phyloP scores from a whole-genome alignment of 2,797 vertebrate genomes.

The Rousettus madagascariensis region DNA sequence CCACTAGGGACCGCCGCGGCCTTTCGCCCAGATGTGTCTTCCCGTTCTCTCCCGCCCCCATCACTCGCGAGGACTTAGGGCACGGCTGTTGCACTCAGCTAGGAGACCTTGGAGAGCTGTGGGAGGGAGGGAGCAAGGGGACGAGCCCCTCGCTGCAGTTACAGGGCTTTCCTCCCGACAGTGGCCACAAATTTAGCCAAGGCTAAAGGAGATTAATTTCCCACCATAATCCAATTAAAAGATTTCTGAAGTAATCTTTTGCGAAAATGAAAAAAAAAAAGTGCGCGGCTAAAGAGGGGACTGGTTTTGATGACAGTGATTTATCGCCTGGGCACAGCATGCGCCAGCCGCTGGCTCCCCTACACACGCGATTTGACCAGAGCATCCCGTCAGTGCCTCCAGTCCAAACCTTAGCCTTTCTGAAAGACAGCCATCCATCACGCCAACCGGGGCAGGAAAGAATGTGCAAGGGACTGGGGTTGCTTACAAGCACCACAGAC shows the following conservation, averaged over 20 bases:
- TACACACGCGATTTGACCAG: conserved; percentile 30
- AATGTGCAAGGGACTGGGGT: conserved; percentile 38
- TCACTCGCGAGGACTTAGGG: neutral
- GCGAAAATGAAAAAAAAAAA: conserved; percentile 19
- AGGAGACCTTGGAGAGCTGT: neutral
- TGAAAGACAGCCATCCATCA: conserved; percentile 10
- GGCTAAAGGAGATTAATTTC: conserved; percentile 85
- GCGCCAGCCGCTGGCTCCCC: neutral
- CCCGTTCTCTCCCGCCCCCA: neutral
- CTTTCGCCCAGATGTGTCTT: neutral
- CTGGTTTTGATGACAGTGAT: conserved; percentile 78
- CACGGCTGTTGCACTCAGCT: neutral
- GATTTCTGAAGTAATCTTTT: conserved; percentile 85
- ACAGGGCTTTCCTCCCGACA: conserved; percentile 75
- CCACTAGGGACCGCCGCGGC: neutral
- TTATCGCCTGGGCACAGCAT: conserved; percentile 62
- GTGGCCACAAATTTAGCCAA: conserved; percentile 82
- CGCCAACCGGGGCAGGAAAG: conserved; percentile 7
- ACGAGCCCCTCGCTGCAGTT: conserved; percentile 28
- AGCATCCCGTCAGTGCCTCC: neutral
- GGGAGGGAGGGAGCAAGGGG: neutral
- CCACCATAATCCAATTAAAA: conserved; percentile 86
- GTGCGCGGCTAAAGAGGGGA: conserved; percentile 58
- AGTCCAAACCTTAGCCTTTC: conserved; percentile 38
- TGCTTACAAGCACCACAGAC: conserved; percentile 80